phyloP scores from a whole-genome alignment of 1,140 invertebrate species.

The Antheraea mylitta region DNA sequence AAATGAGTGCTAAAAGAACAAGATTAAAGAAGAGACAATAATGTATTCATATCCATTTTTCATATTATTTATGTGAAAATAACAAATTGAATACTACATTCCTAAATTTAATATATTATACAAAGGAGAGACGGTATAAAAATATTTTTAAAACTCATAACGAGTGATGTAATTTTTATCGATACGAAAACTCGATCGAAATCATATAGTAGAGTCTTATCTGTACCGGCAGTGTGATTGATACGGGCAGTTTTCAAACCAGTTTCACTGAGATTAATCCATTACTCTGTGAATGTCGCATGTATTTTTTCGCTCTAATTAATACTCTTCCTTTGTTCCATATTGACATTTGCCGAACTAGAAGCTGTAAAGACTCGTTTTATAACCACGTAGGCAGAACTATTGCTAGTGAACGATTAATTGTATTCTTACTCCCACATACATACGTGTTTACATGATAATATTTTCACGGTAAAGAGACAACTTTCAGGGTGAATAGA shows the following conservation, averaged over 20 bases:
- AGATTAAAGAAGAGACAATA: too few species aligned
- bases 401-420: not conserved
- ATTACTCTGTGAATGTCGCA: conserved; percentile 11
- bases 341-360: conserved; percentile 12
- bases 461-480: too few species aligned
- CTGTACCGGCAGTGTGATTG: not conserved
- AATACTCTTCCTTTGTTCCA: conserved; percentile 15
- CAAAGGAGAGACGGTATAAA: too few species aligned
- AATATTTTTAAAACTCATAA: too few species aligned
- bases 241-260: conserved; percentile 8
- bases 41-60: too few species aligned
- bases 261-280: conserved; percentile 7
- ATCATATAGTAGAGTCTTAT: not conserved
- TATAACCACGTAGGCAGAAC: not conserved
- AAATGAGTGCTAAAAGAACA: too few species aligned
- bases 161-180: not conserved
- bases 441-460: not conserved
- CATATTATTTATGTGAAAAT: too few species aligned
- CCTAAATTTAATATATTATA: too few species aligned
- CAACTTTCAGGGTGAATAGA: too few species aligned
- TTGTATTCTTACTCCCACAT: conserved; percentile 2
- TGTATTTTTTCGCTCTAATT: conserved; percentile 15
- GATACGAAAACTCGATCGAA: conserved; percentile 2
- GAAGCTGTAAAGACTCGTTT: not conserved
- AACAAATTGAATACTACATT: too few species aligned